These are phyloP conservation scores for Columba livia DNA, from an alignment of 2,113 vertebrate species.

Conservation along the genomic window DNA sequence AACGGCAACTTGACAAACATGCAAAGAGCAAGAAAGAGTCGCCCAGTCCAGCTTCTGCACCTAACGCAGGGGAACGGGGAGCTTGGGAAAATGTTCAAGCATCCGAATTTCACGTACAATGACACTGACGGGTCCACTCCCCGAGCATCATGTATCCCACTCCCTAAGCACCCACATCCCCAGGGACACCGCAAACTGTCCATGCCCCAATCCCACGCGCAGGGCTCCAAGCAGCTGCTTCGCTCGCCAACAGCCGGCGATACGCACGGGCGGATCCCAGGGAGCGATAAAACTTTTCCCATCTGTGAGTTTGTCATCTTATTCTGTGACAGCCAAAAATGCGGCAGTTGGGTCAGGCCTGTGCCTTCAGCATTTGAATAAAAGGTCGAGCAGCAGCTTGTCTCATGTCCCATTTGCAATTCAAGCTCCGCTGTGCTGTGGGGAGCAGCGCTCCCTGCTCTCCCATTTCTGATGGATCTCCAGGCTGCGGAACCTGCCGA, in stretches of 20 bases:
- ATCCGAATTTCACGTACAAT: fast-evolving
- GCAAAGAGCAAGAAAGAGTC: background rate
- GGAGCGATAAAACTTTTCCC: conserved; percentile 25
- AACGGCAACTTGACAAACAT: background rate
- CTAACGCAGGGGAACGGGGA: fast-evolving
- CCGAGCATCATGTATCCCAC: background rate
- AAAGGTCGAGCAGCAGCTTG: conserved; percentile 50
- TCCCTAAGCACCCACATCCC: too few relatives aligned
- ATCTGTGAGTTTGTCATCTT: conserved; percentile 50
- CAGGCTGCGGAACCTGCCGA: background rate
- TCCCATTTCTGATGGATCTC: conserved; percentile 2
- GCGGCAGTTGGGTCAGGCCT: conserved; percentile 41
- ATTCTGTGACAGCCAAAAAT: conserved; percentile 7
- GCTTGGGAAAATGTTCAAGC: background rate
- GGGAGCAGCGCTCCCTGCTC: background rate
- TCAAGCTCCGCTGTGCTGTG: background rate
- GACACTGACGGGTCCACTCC: fast-evolving
- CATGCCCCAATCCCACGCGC: fast-evolving
- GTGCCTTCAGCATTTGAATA: conserved; percentile 31
- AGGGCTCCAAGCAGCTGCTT: background rate
- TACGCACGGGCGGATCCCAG: background rate
- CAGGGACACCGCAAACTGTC: fast-evolving
- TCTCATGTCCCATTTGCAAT: conserved; percentile 47
- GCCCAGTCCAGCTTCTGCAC: background rate
- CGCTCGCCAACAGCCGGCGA: background rate